These are phyloP conservation scores for Huso huso DNA, from an alignment of 2,797 vertebrate genomes.

Conservation along the genomic window DNA sequence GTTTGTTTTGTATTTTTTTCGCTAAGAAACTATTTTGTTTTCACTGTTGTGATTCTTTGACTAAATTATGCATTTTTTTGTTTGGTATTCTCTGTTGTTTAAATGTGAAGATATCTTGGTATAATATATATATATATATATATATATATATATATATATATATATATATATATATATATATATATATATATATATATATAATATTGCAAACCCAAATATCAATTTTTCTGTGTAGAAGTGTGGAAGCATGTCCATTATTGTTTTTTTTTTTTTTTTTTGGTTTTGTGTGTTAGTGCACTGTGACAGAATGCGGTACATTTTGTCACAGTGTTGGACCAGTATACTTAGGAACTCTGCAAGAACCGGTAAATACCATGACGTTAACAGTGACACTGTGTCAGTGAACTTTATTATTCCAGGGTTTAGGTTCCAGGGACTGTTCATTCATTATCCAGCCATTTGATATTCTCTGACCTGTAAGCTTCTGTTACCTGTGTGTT, in stretches of 20 bases:
- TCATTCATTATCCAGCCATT: background rate
- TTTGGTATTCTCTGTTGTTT: slow-evolving; percentile 17
- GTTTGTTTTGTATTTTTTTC: background rate
- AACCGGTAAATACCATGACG: background rate
- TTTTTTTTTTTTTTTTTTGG: slow-evolving; percentile 2
- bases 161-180: background rate
- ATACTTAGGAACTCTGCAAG: background rate
- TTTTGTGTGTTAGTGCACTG: slow-evolving; percentile 11
- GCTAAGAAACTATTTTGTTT: background rate
- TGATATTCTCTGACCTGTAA: no score
- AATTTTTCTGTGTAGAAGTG: slow-evolving; percentile 18
- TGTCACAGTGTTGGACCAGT: slow-evolving; percentile 46
- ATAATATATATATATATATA: slow-evolving; percentile 13
- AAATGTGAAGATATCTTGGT: slow-evolving; percentile 40
- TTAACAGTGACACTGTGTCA: background rate
- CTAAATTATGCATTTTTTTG: slow-evolving; percentile 23
- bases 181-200: no score
- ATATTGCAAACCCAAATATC: slow-evolving; percentile 6
- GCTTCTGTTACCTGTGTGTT: no score
- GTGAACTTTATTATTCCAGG: slow-evolving; percentile 21
- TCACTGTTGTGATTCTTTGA: background rate
- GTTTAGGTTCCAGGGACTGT: slow-evolving; percentile 43
- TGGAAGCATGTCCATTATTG: slow-evolving; percentile 16
- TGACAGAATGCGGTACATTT: slow-evolving; percentile 24
- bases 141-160: background rate